phyloP scores from a whole-genome alignment of 2,797 vertebrate genomes.

The Arremon aurantiirostris region DNA sequence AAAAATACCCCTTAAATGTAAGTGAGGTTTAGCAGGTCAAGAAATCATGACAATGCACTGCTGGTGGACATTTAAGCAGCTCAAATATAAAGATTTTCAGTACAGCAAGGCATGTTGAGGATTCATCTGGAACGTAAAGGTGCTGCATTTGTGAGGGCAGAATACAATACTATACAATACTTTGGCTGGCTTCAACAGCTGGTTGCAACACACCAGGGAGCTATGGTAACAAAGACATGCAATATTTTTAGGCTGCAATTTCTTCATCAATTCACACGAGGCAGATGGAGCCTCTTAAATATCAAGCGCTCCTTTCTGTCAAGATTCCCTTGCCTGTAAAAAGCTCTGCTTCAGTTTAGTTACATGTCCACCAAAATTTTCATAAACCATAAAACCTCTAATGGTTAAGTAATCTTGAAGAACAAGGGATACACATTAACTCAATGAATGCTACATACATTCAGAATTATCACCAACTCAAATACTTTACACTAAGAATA shows the following conservation, averaged over 20 bases:
- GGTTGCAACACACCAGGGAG: not conserved
- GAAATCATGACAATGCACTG: not conserved
- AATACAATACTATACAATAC: not conserved
- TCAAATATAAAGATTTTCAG: not conserved
- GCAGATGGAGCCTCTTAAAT: not conserved
- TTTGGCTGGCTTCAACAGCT: not conserved
- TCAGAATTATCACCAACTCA: not conserved
- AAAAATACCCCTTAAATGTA: not conserved
- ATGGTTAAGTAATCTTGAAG: constrained; percentile 78
- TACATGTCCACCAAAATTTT: constrained; percentile 81
- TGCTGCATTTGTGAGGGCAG: not conserved
- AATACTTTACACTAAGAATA: not conserved
- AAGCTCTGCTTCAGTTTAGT: constrained; percentile 78
- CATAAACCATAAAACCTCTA: constrained; percentile 73
- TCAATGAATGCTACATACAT: not conserved
- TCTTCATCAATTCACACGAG: not conserved
- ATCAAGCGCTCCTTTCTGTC: not conserved
- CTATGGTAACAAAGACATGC: not conserved
- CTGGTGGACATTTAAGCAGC: not conserved
- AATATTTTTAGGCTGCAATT: not conserved
- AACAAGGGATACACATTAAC: not conserved
- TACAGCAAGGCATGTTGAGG: not conserved
- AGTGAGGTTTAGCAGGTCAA: not conserved
- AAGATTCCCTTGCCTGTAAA: constrained; percentile 74
- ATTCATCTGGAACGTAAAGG: not conserved